A percentile compares a stretch with the other conserved stretches of the same genome.
These are phyloP conservation scores for Dexiosoma caninum DNA, from an alignment of 2,888 invertebrate species.

Conservation along the genomic window DNA sequence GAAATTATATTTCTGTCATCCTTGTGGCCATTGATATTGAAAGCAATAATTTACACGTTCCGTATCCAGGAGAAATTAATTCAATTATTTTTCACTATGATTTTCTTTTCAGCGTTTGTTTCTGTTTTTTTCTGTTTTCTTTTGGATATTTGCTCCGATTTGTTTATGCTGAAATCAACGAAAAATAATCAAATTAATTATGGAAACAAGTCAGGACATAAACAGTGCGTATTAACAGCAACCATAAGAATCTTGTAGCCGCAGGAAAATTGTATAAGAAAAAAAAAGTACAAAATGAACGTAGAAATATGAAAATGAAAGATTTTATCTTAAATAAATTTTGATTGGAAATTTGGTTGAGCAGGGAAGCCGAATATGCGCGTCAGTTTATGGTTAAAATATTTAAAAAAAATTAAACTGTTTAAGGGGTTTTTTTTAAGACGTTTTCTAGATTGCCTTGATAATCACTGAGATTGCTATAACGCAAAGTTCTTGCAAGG, in stretches of 20 bases:
- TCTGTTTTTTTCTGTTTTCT: not conserved
- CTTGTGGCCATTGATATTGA: constrained; percentile 54
- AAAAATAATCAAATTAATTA: constrained; percentile 78
- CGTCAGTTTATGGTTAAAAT: not conserved
- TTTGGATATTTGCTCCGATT: constrained; percentile 29
- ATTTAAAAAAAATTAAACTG: too few relatives aligned
- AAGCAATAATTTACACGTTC: constrained; percentile 60
- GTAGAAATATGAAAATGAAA: not conserved
- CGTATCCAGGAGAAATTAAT: constrained; percentile 33
- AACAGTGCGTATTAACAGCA: constrained; percentile 2
- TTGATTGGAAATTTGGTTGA: not conserved
- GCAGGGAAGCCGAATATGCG: not conserved
- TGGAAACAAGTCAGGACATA: constrained; percentile 64
- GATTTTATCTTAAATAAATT: constrained; percentile 43
- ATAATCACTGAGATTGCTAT: too few relatives aligned
- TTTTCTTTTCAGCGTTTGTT: not conserved
- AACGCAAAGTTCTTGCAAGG: too few relatives aligned
- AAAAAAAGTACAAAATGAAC: too few relatives aligned
- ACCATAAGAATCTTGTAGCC: not conserved
- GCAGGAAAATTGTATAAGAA: not conserved
- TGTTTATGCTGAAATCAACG: constrained; percentile 76
- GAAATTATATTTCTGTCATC: not conserved
- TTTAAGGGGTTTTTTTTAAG: too few relatives aligned
- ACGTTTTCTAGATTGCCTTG: too few relatives aligned
- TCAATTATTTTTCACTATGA: constrained; percentile 58